These are phyloP conservation scores for Trissolcus japonicus DNA, from an alignment of 2,888 invertebrate genomes.

Conservation along the genomic window DNA sequence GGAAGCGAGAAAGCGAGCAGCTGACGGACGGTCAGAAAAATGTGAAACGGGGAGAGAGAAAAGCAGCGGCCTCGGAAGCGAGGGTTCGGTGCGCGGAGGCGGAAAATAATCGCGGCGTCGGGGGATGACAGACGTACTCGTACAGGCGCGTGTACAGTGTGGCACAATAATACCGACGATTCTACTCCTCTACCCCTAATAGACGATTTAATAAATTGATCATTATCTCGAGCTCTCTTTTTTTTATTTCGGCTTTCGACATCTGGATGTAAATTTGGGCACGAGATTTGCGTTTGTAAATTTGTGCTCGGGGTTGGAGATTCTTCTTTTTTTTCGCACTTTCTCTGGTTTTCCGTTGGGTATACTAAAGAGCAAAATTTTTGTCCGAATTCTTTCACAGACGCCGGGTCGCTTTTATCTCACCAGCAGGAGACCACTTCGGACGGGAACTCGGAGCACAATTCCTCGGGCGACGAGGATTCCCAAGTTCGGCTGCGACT, in stretches of 20 bases:
- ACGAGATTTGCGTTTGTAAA: no score
- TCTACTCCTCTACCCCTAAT: slow-evolving; percentile 42
- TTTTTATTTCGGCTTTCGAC: slow-evolving; percentile 35
- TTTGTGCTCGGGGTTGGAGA: no score
- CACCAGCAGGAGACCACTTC: slow-evolving; percentile 84
- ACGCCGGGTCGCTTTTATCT: slow-evolving; percentile 74
- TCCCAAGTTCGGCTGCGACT: slow-evolving; percentile 94
- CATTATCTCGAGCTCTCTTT: slow-evolving; percentile 43
- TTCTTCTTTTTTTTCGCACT: slow-evolving; percentile 7
- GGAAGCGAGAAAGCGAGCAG: slow-evolving; percentile 74
- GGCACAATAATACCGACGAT: slow-evolving; percentile 55
- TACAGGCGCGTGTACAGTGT: slow-evolving; percentile 58
- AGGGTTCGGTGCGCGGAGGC: slow-evolving; percentile 79
- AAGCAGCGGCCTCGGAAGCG: slow-evolving; percentile 65
- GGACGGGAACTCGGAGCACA: slow-evolving; percentile 93
- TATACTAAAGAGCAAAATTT: no score
- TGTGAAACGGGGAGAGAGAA: slow-evolving; percentile 59
- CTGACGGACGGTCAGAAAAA: slow-evolving; percentile 68
- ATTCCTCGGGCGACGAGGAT: slow-evolving; percentile 92
- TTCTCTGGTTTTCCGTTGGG: background rate
- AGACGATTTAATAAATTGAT: slow-evolving; percentile 58
- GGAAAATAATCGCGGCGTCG: slow-evolving; percentile 78
- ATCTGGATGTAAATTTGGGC: slow-evolving; percentile 42
- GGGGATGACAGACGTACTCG: slow-evolving; percentile 61
- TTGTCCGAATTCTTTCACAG: slow-evolving; percentile 34